Evolutionary conservation across 30 jellyfish, hydroid and myxozoan species (phyloP).

Genomic region (Aurelia aurita): DNA sequence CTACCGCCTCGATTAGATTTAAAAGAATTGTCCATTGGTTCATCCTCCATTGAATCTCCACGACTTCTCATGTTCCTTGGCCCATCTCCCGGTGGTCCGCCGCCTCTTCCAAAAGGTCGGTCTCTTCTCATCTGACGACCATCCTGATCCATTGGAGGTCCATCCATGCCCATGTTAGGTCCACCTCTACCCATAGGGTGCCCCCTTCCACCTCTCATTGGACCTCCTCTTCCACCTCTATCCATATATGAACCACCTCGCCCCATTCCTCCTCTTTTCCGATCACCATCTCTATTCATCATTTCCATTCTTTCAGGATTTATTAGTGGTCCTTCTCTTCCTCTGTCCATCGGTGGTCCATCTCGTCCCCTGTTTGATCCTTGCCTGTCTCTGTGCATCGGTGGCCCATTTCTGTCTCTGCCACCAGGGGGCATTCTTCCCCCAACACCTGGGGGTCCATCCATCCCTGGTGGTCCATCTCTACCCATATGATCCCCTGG

Average conservation of each 20-base stretch:
- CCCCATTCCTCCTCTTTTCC: slow-evolving; percentile 46
- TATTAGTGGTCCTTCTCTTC: slow-evolving; percentile 48
- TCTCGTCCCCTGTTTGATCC: slow-evolving; percentile 39
- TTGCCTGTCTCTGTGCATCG: slow-evolving; percentile 48
- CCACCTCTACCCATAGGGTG: slow-evolving; percentile 73
- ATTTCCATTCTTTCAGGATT: slow-evolving; percentile 67
- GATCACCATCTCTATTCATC: slow-evolving; percentile 44
- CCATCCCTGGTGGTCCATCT: slow-evolving; percentile 66
- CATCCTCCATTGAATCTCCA: slow-evolving; percentile 53
- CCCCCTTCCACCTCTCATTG: slow-evolving; percentile 78
- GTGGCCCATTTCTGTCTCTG: slow-evolving; percentile 66
- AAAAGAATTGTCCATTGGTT: slow-evolving; percentile 44
- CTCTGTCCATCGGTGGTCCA: slow-evolving; percentile 46
- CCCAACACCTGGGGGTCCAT: slow-evolving; percentile 45
- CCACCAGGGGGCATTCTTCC: slow-evolving; percentile 43
- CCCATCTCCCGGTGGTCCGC: slow-evolving; percentile 12
- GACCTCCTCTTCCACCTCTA: slow-evolving; percentile 81
- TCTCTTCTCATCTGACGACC: slow-evolving; percentile 64
- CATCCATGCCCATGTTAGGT: slow-evolving; percentile 69
- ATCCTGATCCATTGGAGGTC: slow-evolving; percentile 77
- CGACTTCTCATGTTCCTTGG: slow-evolving; percentile 60
- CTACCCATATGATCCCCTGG: slow-evolving; percentile 47
- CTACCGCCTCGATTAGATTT: slow-evolving; percentile 45
- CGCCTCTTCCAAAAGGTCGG: slow-evolving; percentile 16
- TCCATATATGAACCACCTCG: slow-evolving; percentile 42